phyloP scores from a whole-genome alignment of 2,888 invertebrate genomes.

The Tinea trinotella region DNA sequence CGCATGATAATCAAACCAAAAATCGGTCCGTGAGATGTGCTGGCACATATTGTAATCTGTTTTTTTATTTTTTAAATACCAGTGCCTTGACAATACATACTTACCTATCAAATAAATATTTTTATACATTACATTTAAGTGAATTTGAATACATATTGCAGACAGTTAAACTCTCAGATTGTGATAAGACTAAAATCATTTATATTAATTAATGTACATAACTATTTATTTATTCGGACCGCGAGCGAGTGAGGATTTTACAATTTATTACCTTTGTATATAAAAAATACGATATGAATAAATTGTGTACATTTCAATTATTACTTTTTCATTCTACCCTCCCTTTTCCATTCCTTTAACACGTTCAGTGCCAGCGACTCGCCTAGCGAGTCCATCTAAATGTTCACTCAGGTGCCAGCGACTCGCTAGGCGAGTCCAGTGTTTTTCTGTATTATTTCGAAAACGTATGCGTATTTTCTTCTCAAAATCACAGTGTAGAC shows the following conservation, averaged over 20 bases:
- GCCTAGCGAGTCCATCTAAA: too few relatives aligned
- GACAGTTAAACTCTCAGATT: slow-evolving; percentile 44
- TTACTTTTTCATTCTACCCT: not conserved
- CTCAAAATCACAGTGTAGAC: too few relatives aligned
- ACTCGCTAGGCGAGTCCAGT: too few relatives aligned
- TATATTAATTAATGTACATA: slow-evolving; percentile 33
- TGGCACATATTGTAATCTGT: slow-evolving; percentile 5
- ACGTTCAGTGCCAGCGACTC: too few relatives aligned
- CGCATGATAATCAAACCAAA: slow-evolving; percentile 2
- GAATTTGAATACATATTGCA: not conserved
- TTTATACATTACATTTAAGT: slow-evolving; percentile 46
- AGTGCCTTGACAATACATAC: slow-evolving; percentile 71
- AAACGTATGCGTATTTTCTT: too few relatives aligned
- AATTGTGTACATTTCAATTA: slow-evolving; percentile 68
- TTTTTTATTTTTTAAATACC: slow-evolving; percentile 40
- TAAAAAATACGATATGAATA: slow-evolving; percentile 68
- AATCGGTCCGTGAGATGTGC: not conserved
- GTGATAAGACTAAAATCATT: slow-evolving; percentile 53
- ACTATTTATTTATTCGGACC: slow-evolving; percentile 69
- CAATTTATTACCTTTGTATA: slow-evolving; percentile 71
- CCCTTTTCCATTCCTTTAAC: not conserved
- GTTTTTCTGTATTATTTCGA: too few relatives aligned
- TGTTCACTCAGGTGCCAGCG: too few relatives aligned
- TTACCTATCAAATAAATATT: slow-evolving; percentile 63
- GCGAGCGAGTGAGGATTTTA: slow-evolving; percentile 63